phyloP scores from a whole-genome alignment of 2,888 invertebrate genomes.

The Drosophila mercatorum region DNA sequence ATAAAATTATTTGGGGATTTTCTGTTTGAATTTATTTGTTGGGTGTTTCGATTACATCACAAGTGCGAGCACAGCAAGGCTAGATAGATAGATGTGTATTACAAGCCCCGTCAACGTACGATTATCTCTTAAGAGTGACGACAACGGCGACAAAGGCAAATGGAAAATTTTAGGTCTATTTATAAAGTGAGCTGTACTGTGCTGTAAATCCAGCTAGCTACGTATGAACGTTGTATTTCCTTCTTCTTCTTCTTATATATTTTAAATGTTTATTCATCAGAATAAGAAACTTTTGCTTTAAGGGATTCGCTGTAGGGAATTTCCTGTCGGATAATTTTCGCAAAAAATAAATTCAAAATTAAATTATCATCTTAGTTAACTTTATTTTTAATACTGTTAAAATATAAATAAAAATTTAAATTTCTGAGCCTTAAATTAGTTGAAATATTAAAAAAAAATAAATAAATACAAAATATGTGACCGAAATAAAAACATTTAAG shows the following conservation, averaged over 20 bases:
- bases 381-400: too few relatives aligned
- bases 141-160: constrained; percentile 57
- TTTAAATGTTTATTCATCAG: constrained; percentile 21
- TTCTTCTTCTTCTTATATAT: constrained; percentile 23
- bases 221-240: constrained; percentile 19
- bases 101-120: constrained; percentile 39
- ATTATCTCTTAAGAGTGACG: constrained; percentile 60
- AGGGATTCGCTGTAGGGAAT: neutral
- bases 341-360: neutral
- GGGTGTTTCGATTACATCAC: constrained; percentile 43
- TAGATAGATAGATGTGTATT: constrained; percentile 26
- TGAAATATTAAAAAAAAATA: too few relatives aligned
- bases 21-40: neutral
- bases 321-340: neutral
- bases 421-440: too few relatives aligned
- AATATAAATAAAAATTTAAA: too few relatives aligned
- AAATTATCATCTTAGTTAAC: neutral
- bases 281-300: neutral
- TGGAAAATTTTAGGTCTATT: constrained; percentile 72
- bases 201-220: constrained; percentile 34
- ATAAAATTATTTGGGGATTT: neutral
- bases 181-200: constrained; percentile 43
- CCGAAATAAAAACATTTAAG: too few relatives aligned
- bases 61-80: constrained; percentile 33
- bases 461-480: too few relatives aligned